phyloP scores from a whole-genome alignment of 2,113 vertebrate species.

The Ploceus nigricollis region DNA sequence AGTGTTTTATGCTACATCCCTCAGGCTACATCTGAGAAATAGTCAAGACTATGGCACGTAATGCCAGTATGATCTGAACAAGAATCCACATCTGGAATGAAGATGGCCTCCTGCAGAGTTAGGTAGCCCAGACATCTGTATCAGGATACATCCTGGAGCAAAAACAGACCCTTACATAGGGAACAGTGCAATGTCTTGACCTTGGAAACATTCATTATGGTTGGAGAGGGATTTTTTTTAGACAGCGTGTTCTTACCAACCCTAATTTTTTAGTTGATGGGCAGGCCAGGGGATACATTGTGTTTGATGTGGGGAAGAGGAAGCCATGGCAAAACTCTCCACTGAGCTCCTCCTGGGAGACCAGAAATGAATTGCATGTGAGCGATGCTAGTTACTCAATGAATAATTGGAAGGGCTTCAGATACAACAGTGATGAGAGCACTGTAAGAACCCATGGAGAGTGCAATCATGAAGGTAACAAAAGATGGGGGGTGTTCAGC shows the following conservation, averaged over 20 bases:
- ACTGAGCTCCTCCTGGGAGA: conserved; percentile 1
- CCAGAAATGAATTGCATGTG: conserved; percentile 24
- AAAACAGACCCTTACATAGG: neutral
- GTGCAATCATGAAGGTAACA: conserved; percentile 19
- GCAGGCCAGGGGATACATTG: neutral
- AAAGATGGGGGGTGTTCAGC: neutral
- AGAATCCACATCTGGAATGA: conserved; percentile 46
- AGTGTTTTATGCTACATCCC: neutral
- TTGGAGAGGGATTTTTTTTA: neutral
- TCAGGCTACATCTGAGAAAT: neutral
- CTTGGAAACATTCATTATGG: conserved; percentile 32
- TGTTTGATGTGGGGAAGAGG: conserved; percentile 44
- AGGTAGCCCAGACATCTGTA: conserved; percentile 46
- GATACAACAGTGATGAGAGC: conserved; percentile 43
- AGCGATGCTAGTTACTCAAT: neutral
- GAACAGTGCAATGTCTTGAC: neutral
- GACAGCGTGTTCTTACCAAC: neutral
- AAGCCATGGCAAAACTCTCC: neutral
- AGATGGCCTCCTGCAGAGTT: conserved; percentile 46
- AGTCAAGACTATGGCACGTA: neutral
- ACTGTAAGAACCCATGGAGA: conserved; percentile 34
- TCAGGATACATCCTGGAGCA: conserved; percentile 3
- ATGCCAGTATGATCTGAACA: neutral
- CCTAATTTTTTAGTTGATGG: conserved; percentile 17
- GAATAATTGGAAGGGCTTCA: conserved; percentile 19